Evolutionary conservation across 2,113 vertebrate species (phyloP).

Genomic region (Vulpes ferrilata): DNA sequence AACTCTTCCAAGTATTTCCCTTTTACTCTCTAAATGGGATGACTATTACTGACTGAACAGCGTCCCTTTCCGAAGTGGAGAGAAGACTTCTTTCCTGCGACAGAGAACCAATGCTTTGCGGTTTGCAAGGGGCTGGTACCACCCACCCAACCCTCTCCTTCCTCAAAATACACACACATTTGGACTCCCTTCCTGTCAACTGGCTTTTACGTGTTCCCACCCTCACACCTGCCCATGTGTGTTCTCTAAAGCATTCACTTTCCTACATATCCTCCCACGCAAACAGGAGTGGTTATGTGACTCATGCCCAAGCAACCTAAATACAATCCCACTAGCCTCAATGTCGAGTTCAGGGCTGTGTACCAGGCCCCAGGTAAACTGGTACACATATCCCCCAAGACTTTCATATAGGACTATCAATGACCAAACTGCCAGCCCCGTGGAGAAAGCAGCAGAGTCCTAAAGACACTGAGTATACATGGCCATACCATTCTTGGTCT

Average conservation of each 20-base stretch:
- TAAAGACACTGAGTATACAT: background rate
- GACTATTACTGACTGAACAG: background rate
- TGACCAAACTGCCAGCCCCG: background rate
- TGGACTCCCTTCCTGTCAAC: background rate
- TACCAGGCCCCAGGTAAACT: background rate
- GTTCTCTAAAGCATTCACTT: slow-evolving; percentile 21
- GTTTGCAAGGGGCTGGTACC: background rate
- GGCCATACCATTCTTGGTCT: background rate
- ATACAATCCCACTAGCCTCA: background rate
- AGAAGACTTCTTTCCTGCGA: background rate
- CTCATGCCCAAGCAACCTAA: background rate
- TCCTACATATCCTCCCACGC: background rate
- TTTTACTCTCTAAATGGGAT: background rate
- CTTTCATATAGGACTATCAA: background rate
- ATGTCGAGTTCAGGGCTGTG: background rate
- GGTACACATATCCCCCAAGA: background rate
- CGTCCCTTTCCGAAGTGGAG: background rate
- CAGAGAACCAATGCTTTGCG: background rate
- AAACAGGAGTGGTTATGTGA: background rate
- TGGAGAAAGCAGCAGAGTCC: background rate
- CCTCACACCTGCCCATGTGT: background rate
- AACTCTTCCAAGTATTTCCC: background rate
- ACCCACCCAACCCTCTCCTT: background rate
- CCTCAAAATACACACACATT: slow-evolving; percentile 18
- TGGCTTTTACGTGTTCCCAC: background rate